Base-by-base conservation (phyloP, 2,797 vertebrate genomes). In the Fistularia commersonii region DNA sequence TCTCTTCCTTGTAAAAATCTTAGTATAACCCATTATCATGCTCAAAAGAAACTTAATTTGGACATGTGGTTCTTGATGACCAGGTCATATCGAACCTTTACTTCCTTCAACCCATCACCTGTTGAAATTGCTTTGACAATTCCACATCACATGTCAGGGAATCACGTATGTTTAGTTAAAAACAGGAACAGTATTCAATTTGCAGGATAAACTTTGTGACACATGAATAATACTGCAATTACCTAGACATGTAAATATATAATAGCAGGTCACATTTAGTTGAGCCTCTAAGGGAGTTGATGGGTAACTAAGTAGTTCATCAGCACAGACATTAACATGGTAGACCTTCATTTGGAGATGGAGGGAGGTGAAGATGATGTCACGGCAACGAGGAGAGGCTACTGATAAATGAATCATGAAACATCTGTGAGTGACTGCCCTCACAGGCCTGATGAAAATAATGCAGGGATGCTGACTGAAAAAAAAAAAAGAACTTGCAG, bases 11-110 rank as follows among this genome's bases (percentile, higher is more conserved):
- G 64, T 75, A 71, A 72, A 67, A 69, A 72, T 66, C 73, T 9
- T 48, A 77, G 34, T 66, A 67, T 84, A 85, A 86, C 81, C 76
- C 79, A 79, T 82, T 81, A 84, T 64, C 74, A 34, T 50, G 66
- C 56, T 61, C 53, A 64, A 64, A 63, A 63, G n/a, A 68, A 78
- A 82, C 81, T 73, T 80, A 11, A 83, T 83, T 82, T 82, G 65
- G 50, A 49, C 63, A 41, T 41, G 44, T 80, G 51, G 36, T 60
- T 57, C 53, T 72, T 49, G 56, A 48, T 39, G 54, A 69, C 51
- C 55, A 31, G 39, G 11, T 66, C 11, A 61, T 51, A 59, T 62
- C 53, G 35, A 41, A 49, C 51, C 23, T 11, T 5, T 6, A 32
- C 32, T 33, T 56, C 48, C 37, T 58, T 42, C 45, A 49, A 38